Evolutionary conservation across 2,888 invertebrate genomes (phyloP), one percentile per base, ranked within the genome.

Genomic region (Ischnura elegans): DNA sequence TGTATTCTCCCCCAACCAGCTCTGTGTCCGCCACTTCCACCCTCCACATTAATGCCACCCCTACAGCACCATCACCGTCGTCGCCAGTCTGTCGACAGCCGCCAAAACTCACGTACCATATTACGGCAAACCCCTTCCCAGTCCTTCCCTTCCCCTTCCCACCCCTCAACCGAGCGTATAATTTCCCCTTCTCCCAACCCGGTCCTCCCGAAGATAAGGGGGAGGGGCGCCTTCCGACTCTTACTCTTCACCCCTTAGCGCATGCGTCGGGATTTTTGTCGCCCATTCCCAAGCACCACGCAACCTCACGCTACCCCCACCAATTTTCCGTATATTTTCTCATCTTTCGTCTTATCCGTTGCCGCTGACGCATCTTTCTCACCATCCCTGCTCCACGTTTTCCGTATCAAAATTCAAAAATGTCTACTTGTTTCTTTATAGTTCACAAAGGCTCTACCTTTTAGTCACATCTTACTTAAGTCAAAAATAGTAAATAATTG

Each of bases 191-290:
- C 76, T 36, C 47, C 90, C 90, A 90, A 87, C 87, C 87, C 61
- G 25, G n/a, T 5, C 43, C 66, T 10, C n/a, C n/a, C n/a, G n/a
- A n/a, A n/a, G n/a, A n/a, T n/a, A n/a, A n/a, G n/a, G n/a, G n/a
- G n/a, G n/a, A n/a, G n/a, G n/a, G n/a, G n/a, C n/a, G n/a, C n/a
- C n/a, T n/a, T n/a, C n/a, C n/a, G n/a, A n/a, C n/a, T n/a, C n/a
- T n/a, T n/a, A 55, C 42, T 55, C 87, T 55, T 36, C 6, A 43
- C 21, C 8, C 13, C 21, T 0, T 2, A 42, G 61, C 90, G 90
- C 90, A 66, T 90, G 90, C 90, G 90, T n/a, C 0, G 13, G 42
- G 87, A 61, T 61, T 86, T 42, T 46, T n/a, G 42, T 87, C 42
- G 21, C 55, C 42, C 55, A 51, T 25, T 51, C 87, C 46, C 51